Evolutionary conservation across 92 coral and sea anemone genomes (phyloP).

Genomic region (Parazoanthus swiftii): DNA sequence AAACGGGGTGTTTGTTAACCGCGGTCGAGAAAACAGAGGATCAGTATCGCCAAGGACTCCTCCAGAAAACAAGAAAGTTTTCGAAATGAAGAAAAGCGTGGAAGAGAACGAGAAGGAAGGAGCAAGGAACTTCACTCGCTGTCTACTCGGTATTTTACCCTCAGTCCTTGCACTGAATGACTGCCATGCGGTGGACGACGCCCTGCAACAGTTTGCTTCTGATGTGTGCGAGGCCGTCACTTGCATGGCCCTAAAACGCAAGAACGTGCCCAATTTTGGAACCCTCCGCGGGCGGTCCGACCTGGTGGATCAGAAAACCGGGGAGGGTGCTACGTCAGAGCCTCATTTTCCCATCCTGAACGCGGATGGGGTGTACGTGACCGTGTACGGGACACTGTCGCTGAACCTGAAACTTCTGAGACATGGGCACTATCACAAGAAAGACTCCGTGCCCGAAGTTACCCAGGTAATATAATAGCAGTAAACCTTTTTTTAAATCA

Average conservation of each 20-base stretch:
- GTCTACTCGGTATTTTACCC: constrained; percentile 96
- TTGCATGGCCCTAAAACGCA: constrained; percentile 95
- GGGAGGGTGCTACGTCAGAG: constrained; percentile 97
- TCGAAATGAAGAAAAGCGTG: constrained; percentile 88
- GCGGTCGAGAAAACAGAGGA: constrained; percentile 55
- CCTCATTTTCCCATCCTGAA: constrained; percentile 94
- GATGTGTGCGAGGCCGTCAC: constrained; percentile 99
- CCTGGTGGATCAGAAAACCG: constrained; percentile 94
- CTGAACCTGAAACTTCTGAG: constrained; percentile 82
- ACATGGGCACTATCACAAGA: constrained; percentile 83
- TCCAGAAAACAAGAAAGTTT: constrained; percentile 67
- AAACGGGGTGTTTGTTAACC: constrained; percentile 85
- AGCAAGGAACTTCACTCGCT: constrained; percentile 98
- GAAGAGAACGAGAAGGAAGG: constrained; percentile 99
- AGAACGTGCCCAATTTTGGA: constrained; percentile 98
- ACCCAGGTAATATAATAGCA: constrained; percentile 67
- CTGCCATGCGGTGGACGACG: constrained; percentile 89
- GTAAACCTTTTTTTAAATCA: no score
- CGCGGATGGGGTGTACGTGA: constrained; percentile 97
- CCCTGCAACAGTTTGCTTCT: constrained; percentile 96
- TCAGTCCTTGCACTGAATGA: constrained; percentile 90
- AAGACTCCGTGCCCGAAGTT: constrained; percentile 63
- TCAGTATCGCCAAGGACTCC: constrained; percentile 52
- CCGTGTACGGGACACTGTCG: constrained; percentile 90
- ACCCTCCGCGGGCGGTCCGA: constrained; percentile 99